Evolutionary conservation across 1,140 invertebrate species (phyloP), one percentile per base, ranked within the genome.

Genomic region (Bactericera cockerelli): DNA sequence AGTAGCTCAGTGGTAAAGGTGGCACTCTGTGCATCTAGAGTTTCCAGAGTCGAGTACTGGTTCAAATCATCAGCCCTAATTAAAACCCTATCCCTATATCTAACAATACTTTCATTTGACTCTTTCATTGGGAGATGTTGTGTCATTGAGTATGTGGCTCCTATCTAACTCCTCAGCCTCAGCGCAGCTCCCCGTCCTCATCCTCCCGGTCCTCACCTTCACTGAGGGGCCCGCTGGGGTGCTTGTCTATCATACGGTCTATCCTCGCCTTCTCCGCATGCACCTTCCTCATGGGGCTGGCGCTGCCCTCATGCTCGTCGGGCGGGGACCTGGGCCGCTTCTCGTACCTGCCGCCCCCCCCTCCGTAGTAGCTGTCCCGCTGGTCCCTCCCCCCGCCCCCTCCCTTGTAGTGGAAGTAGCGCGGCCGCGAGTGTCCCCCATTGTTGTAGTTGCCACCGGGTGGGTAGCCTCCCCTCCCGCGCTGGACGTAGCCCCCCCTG

Each of bases 141-240:
- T n/a, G n/a, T n/a, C n/a, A n/a, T n/a, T n/a, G n/a, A n/a, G n/a
- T n/a, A n/a, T n/a, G n/a, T n/a, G n/a, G n/a, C n/a, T n/a, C n/a
- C n/a, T n/a, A n/a, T n/a, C n/a, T n/a, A n/a, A n/a, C n/a, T n/a
- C n/a, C n/a, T n/a, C n/a, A n/a, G n/a, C n/a, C 22, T 49, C 42
- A 49, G 19, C 19, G 42, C n/a, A 49, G 19, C 19, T 49, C 42
- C 77, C 73, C 55, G n/a, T 49, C 42, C 22, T 82, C 79, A 60
- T 80, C 79, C 66, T 84, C 82, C 59, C 82, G 76, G 62, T 83
- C 83, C 65, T 84, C 82, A 3, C 81, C 82, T 65, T 84, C 81
- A 66, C 81, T 83, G 61, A 83, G 70, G 56, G 82, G 81, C 56
- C 80, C 81, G 63, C 81, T 79, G 54, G 80, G 79, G 61, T 77